These are phyloP conservation scores for Hyphantria cunea DNA, from an alignment of 1,140 invertebrate genomes.

Conservation along the genomic window DNA sequence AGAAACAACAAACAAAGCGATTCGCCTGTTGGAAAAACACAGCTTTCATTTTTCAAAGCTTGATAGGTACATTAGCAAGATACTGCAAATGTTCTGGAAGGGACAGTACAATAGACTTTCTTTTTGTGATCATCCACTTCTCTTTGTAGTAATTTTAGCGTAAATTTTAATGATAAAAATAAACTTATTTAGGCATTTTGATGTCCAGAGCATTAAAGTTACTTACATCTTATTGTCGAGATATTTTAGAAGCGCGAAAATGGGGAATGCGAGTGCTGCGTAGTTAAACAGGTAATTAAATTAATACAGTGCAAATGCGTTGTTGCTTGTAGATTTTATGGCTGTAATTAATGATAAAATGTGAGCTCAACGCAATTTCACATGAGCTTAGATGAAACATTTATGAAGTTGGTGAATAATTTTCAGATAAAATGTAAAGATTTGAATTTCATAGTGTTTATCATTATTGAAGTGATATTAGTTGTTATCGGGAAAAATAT, in stretches of 20 bases:
- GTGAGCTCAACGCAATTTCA: too few species aligned
- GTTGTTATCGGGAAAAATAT: too few species aligned
- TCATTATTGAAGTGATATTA: too few species aligned
- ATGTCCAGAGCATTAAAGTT: slow-evolving; percentile 6
- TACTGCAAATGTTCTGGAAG: slow-evolving; percentile 50
- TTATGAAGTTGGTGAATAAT: slow-evolving; percentile 3
- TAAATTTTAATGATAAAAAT: slow-evolving; percentile 18
- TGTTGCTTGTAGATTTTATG: background rate
- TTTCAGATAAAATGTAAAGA: background rate
- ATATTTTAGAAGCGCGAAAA: background rate
- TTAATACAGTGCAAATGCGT: background rate
- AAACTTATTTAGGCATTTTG: slow-evolving; percentile 14
- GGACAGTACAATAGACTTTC: slow-evolving; percentile 32
- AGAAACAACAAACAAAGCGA: slow-evolving; percentile 32
- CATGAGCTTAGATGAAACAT: background rate
- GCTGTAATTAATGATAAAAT: background rate
- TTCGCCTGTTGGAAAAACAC: slow-evolving; percentile 33
- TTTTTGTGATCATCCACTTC: slow-evolving; percentile 15
- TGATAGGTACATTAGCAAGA: slow-evolving; percentile 50
- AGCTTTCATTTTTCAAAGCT: slow-evolving; percentile 43
- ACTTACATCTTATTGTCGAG: slow-evolving; percentile 7
- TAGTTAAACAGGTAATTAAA: background rate
- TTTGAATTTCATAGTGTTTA: too few species aligned
- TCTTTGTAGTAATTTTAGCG: slow-evolving; percentile 16
- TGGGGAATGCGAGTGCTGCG: background rate